Conservation (phyloP, 2,888 invertebrate genomes). For the Thymelicus acteon region DNA sequence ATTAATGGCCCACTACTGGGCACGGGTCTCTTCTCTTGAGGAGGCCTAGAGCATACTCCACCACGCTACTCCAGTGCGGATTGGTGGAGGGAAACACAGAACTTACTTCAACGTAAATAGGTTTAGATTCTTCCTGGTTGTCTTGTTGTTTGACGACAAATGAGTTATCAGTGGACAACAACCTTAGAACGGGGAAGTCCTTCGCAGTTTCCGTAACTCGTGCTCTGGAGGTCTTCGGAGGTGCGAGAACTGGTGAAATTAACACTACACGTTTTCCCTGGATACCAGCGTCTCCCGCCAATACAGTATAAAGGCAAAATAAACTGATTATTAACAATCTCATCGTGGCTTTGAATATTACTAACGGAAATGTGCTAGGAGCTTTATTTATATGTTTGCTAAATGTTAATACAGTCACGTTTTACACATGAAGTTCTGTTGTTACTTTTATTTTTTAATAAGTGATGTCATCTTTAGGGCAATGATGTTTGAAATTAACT, state of each 20-base stretch:
- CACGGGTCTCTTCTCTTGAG: too few species aligned
- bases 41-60: too few species aligned
- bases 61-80: too few species aligned
- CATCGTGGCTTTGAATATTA: conserved; percentile 63
- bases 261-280: conserved; percentile 50
- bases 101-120: conserved; percentile 72
- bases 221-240: conserved; percentile 54
- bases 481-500: background rate
- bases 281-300: conserved; percentile 25
- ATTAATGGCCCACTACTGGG: too few species aligned
- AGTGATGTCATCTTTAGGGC: conserved; percentile 19
- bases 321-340: conserved; percentile 46
- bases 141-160: conserved; percentile 39
- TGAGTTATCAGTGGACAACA: conserved; percentile 56
- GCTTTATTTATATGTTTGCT: conserved; percentile 68
- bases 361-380: conserved; percentile 51
- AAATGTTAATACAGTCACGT: conserved; percentile 67
- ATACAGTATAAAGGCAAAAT: conserved; percentile 17
- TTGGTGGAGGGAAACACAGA: background rate
- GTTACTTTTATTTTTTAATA: conserved; percentile 17
- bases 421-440: conserved; percentile 48
- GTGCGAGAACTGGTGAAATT: conserved; percentile 63
- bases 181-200: conserved; percentile 67
- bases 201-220: conserved; percentile 64
- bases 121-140: conserved; percentile 45